Conservation (phyloP, 2,113 vertebrate species). For the Beaufortia kweichowensis region DNA sequence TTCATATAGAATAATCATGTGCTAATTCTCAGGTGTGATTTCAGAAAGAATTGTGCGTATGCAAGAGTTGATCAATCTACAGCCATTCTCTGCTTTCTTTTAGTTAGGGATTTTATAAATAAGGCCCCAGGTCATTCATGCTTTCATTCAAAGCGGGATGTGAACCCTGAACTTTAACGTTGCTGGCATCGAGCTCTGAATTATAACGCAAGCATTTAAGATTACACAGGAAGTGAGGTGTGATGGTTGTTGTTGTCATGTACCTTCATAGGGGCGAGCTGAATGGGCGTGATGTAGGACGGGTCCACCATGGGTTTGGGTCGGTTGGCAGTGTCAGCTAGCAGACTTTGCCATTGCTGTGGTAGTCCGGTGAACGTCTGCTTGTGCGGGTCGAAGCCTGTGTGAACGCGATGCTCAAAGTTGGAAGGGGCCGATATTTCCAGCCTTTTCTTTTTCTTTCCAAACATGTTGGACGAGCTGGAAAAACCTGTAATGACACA, state of each 20-base stretch:
- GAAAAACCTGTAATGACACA: slow-evolving; percentile 70
- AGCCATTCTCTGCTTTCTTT: no score
- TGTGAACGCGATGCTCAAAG: slow-evolving; percentile 98
- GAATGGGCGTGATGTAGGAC: slow-evolving; percentile 97
- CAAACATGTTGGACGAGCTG: slow-evolving; percentile 95
- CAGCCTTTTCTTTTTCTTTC: slow-evolving; percentile 98
- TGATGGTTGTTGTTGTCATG: background rate
- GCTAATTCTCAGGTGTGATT: no score
- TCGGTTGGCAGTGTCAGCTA: slow-evolving; percentile 94
- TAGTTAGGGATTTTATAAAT: no score
- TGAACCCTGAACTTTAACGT: no score
- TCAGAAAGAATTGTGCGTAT: no score
- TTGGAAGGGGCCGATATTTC: slow-evolving; percentile 99
- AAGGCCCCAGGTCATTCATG: no score
- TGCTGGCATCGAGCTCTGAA: no score
- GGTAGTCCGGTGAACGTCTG: slow-evolving; percentile 97
- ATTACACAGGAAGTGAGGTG: background rate
- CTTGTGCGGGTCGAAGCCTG: slow-evolving; percentile 93
- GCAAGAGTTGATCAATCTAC: no score
- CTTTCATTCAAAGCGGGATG: no score
- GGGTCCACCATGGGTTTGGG: slow-evolving; percentile 99
- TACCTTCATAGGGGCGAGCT: slow-evolving; percentile 99
- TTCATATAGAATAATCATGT: no score
- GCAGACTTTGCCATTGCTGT: slow-evolving; percentile 96
- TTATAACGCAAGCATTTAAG: no score